Conservation (phyloP, 2,888 invertebrate species). For the Clepsis dumicolana region DNA sequence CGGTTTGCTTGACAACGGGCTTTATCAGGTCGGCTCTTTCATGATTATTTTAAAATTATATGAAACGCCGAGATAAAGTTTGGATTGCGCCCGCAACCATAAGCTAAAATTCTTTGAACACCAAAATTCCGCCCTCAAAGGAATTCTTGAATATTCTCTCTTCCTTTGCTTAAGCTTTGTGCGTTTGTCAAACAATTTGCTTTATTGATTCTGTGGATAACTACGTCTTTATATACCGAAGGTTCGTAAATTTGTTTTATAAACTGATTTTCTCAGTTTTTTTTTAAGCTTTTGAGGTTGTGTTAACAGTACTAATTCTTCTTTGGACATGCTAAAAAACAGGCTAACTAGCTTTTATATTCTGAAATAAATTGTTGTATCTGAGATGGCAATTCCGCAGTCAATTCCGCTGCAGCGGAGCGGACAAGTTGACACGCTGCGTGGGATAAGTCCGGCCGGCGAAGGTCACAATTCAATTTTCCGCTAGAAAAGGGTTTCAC, state of each 20-base stretch:
- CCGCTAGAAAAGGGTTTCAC: constrained; percentile 57
- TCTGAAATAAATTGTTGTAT: not conserved
- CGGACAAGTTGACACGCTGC: constrained; percentile 50
- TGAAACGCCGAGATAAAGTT: constrained; percentile 37
- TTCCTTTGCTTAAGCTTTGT: constrained; percentile 38
- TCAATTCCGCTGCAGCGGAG: constrained; percentile 45
- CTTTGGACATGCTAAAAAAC: not conserved
- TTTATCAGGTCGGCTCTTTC: constrained; percentile 29
- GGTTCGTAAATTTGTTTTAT: not conserved
- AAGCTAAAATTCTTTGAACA: constrained; percentile 43
- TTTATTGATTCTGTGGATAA: constrained; percentile 32
- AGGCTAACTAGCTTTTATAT: not conserved
- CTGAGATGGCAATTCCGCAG: constrained; percentile 58
- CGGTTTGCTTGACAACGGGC: constrained; percentile 21
- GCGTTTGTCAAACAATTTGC: constrained; percentile 38
- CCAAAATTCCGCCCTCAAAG: constrained; percentile 40
- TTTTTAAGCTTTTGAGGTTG: not conserved
- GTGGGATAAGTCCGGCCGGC: constrained; percentile 58
- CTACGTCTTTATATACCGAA: constrained; percentile 2
- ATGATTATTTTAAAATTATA: constrained; percentile 39
- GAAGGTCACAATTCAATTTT: constrained; percentile 75
- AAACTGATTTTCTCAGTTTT: not conserved
- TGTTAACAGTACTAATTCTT: not conserved
- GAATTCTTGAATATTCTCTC: constrained; percentile 41
- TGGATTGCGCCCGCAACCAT: constrained; percentile 42